Base-by-base conservation (phyloP, 2,888 invertebrate species). In the Phania funesta region DNA sequence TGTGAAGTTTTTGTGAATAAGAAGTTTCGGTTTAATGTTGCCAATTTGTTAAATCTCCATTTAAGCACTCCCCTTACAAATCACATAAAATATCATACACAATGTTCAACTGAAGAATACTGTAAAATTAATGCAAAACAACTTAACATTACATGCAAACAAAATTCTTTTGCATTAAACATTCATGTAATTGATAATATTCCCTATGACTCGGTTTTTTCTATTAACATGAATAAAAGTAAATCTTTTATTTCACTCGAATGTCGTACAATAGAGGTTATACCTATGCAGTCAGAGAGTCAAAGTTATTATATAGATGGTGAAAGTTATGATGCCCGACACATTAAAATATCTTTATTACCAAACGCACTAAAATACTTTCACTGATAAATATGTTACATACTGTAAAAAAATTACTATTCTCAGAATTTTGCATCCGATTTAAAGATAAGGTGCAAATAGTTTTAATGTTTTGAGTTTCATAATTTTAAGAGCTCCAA, bases 241-340 rank as follows among this genome's bases (percentile, higher is more conserved):
- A 20, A 67, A 7, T 24, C 86, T 86, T 85, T 81, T 20, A 58
- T 84, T 3, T 68, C 83, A 18, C n/a, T 88, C 0, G 85, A 85
- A 29, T 87, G 88, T 60, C 83, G 89, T 29, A 88, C 87, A 0
- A 86, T 88, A 22, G 84, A 87, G 29, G 58, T 88, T 5, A 80
- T 84, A 56, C 88, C 89, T 3, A 3, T n/a, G 20, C 26, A 29
- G 18, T 24, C 50, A 13, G 32, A 60, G 5, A 20, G 60, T 29
- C 20, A 76, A 22, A 95, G 94, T 91, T 94, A 94, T 90, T 94
- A 95, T 16, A 97, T 98, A 81, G 98, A 98, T 87, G 95, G 95
- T 84, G 98, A 98, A 91, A 94, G 96, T 85, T 98, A 95, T 92
- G 98, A 98, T 89, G 94, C 96, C 0, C 96, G 96, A 88, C 95